Conservation (phyloP, 2,888 invertebrate genomes). For the Andricus quercusramuli region DNA sequence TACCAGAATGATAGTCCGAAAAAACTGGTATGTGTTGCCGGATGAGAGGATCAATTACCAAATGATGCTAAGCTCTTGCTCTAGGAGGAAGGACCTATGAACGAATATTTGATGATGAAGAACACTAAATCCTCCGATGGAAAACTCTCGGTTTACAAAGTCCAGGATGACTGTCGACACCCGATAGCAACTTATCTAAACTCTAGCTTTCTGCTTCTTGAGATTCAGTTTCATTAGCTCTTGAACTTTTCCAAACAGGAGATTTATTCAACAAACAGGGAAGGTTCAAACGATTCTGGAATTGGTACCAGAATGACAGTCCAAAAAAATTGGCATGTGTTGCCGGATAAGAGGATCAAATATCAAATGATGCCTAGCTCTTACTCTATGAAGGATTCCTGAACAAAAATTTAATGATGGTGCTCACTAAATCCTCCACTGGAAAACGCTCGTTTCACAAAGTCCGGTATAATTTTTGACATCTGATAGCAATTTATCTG, state of each 20-base stretch:
- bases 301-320: neutral
- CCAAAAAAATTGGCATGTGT: neutral
- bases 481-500: constrained; percentile 12
- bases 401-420: too few relatives aligned
- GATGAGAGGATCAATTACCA: too few relatives aligned
- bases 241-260: neutral
- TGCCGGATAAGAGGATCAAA: too few relatives aligned
- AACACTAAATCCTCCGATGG: constrained; percentile 8
- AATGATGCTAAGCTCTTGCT: too few relatives aligned
- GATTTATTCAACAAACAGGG: neutral
- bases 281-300: too few relatives aligned
- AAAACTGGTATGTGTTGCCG: neutral
- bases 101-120: too few relatives aligned
- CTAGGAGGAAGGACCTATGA: too few relatives aligned
- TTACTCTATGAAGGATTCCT: too few relatives aligned
- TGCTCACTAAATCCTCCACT: neutral
- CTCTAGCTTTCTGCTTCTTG: neutral
- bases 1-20: too few relatives aligned
- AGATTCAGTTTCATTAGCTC: neutral
- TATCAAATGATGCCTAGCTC: too few relatives aligned
- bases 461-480: constrained; percentile 26
- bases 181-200: neutral
- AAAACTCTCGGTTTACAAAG: constrained; percentile 47
- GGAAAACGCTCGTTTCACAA: constrained; percentile 49
- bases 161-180: constrained; percentile 32